A percentile compares a stretch with the other conserved stretches of the same genome.
phyloP scores from a whole-genome alignment of 2,113 vertebrate genomes.

The Illadopsis cleaveri region DNA sequence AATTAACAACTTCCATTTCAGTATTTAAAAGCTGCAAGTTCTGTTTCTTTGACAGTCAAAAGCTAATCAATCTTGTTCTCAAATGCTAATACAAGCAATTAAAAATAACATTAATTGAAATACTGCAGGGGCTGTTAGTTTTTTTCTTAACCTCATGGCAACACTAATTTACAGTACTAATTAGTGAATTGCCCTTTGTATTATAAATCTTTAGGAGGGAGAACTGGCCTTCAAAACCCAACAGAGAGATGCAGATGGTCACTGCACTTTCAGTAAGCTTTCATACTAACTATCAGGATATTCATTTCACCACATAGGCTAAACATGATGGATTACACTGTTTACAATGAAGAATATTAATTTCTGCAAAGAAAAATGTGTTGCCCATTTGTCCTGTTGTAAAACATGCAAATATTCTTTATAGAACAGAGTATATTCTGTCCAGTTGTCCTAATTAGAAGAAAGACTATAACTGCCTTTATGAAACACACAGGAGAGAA shows the following conservation, averaged over 20 bases:
- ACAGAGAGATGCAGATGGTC: slow-evolving; percentile 58
- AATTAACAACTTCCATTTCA: slow-evolving; percentile 73
- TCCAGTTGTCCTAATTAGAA: slow-evolving; percentile 56
- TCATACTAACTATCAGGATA: neutral
- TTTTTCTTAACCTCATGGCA: slow-evolving; percentile 66
- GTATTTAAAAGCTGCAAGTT: slow-evolving; percentile 65
- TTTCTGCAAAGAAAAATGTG: slow-evolving; percentile 58
- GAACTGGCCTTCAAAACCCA: slow-evolving; percentile 60
- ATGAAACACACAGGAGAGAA: slow-evolving; percentile 19
- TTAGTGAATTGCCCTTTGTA: slow-evolving; percentile 67
- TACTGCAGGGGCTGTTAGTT: slow-evolving; percentile 63
- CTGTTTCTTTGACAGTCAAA: slow-evolving; percentile 71
- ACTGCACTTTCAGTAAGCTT: neutral
- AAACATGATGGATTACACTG: slow-evolving; percentile 54
- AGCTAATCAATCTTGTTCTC: slow-evolving; percentile 76
- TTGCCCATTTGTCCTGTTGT: slow-evolving; percentile 51
- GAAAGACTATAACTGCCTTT: slow-evolving; percentile 23
- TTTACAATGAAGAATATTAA: slow-evolving; percentile 66
- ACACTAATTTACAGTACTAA: slow-evolving; percentile 75
- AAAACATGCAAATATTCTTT: slow-evolving; percentile 66
- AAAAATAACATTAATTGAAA: slow-evolving; percentile 78
- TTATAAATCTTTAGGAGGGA: slow-evolving; percentile 67
- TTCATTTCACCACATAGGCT: slow-evolving; percentile 47
- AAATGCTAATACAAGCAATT: slow-evolving; percentile 79
- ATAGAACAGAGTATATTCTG: slow-evolving; percentile 44